These are phyloP conservation scores for Pseudomyrmex flavicornis DNA, from an alignment of 1,140 invertebrate genomes.

Conservation along the genomic window DNA sequence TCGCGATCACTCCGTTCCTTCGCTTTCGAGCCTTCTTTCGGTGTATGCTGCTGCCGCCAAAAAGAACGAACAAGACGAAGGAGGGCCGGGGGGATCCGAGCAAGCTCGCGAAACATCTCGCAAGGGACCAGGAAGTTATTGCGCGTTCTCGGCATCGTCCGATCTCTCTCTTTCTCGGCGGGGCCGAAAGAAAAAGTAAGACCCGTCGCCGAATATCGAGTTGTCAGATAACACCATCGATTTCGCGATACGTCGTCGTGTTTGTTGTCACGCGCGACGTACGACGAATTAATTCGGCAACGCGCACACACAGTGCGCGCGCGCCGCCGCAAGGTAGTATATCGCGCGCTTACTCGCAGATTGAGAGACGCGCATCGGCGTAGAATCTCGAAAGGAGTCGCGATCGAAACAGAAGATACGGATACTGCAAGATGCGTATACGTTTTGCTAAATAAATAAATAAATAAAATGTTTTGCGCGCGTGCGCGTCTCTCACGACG, in stretches of 20 bases:
- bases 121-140: slow-evolving; percentile 69
- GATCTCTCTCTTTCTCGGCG: slow-evolving; percentile 12
- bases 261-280: slow-evolving; percentile 29
- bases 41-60: slow-evolving; percentile 10
- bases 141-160: slow-evolving; percentile 54
- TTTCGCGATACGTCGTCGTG: slow-evolving; percentile 29
- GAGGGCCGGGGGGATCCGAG: background rate
- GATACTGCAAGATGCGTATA: no score
- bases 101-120: slow-evolving; percentile 56
- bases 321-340: no score
- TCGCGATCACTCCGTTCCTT: slow-evolving; percentile 67
- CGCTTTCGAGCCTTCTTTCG: background rate
- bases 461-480: no score
- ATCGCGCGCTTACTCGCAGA: background rate
- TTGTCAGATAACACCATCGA: slow-evolving; percentile 5
- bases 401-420: no score
- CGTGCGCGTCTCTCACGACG: no score
- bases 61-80: background rate
- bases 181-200: background rate
- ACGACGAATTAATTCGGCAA: slow-evolving; percentile 42
- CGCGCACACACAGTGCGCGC: background rate
- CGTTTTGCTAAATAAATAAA: no score
- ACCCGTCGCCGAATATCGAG: background rate
- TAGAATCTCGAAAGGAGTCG: no score
- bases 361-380: no score